Conservation (phyloP, 2,113 vertebrate species). For the Thinocorus orbignyianus region DNA sequence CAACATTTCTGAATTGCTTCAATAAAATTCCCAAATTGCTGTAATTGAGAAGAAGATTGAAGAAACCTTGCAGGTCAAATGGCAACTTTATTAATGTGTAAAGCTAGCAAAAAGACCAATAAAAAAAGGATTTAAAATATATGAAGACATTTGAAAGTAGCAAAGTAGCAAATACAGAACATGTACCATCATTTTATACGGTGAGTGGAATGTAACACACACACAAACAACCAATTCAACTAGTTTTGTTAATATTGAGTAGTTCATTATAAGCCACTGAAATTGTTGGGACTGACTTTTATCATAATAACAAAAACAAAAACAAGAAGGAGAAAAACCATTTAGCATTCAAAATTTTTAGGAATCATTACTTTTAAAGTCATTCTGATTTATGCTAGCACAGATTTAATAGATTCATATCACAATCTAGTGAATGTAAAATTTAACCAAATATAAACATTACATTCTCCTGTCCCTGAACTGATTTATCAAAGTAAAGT, state of each 20-base stretch:
- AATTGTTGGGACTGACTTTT: background rate
- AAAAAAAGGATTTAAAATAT: background rate
- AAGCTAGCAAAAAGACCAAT: background rate
- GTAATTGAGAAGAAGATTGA: background rate
- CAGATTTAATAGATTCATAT: background rate
- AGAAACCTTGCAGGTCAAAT: slow-evolving; percentile 7
- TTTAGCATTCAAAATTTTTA: background rate
- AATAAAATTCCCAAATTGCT: slow-evolving; percentile 33
- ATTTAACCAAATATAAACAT: background rate
- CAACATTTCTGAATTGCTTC: slow-evolving; percentile 10
- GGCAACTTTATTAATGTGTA: background rate
- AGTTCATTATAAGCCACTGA: background rate
- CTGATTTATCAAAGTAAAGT: background rate
- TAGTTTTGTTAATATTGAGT: background rate
- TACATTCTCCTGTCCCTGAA: background rate
- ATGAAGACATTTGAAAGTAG: background rate
- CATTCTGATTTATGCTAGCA: background rate
- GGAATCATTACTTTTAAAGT: background rate
- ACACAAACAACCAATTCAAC: background rate
- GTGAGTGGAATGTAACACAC: background rate
- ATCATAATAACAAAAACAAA: background rate
- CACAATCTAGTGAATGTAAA: background rate
- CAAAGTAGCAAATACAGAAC: background rate
- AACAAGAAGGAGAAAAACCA: background rate
- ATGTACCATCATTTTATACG: background rate